Base-by-base conservation (phyloP, 2,888 invertebrate genomes). In the Hemithea aestivaria region DNA sequence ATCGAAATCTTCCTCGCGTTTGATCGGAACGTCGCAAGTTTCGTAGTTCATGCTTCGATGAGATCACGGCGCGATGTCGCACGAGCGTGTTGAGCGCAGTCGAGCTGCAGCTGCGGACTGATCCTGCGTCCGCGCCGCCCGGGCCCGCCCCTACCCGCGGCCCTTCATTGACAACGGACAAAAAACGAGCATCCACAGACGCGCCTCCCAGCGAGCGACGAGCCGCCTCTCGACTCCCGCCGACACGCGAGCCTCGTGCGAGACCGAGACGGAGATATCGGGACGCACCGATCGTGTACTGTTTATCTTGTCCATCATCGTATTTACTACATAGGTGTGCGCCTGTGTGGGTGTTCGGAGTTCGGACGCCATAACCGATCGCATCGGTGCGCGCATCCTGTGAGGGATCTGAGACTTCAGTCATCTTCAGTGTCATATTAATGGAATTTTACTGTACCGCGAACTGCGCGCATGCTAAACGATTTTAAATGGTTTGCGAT, bases 101-200 rank as follows among this genome's bases (percentile, higher is more conserved):
- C 71, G 65, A 61, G 63, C 66, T 72, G 71, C 72, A 68, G 59
- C 56, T 48, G 52, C 58, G 51, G 59, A 74, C 70, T 71, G 71
- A 60, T 68, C 74, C 73, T 71, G 72, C 62, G 68, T 48, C 50
- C 45, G 58, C 48, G 54, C 54, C 39, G 60, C 66, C 62, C 58
- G 60, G 66, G 62, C 58, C 79, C 78, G 81, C 82, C 82, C 78
- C 80, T 68, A 68, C 68, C 68, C 72, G 73, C 78, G 79, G 76
- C 76, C 80, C 78, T 84, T 83, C 82, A 78, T 81, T 84, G 83
- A 85, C 83, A 81, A 82, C 78, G 80, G 66, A 83, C 75, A 85
- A 85, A 84, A 65, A 83, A 80, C 70, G 72, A 70, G 75, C 82
- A 76, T 70, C 77, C 75, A 73, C 56, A 48, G 56, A 49, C 49